phyloP scores from a whole-genome alignment of 2,797 vertebrate genomes.

The Sardinella longiceps region DNA sequence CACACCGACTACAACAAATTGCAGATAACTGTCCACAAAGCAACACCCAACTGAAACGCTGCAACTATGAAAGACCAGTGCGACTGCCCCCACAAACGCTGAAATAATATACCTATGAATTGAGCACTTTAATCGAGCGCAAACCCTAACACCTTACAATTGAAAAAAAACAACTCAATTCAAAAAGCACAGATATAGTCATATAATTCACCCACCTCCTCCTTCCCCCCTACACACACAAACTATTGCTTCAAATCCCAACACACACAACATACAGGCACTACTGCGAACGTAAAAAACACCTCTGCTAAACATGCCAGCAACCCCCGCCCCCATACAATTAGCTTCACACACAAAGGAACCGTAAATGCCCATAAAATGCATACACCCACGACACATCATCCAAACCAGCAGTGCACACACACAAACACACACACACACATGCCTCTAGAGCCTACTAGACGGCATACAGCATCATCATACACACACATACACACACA shows the following conservation, averaged over 20 bases:
- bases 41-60: background rate
- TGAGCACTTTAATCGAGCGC: background rate
- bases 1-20: background rate
- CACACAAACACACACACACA: slow-evolving; percentile 9
- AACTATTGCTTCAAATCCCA: background rate
- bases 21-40: background rate
- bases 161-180: background rate
- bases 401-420: background rate
- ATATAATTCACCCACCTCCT: background rate
- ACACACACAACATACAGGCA: background rate
- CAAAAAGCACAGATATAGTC: slow-evolving; percentile 6
- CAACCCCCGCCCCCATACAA: background rate
- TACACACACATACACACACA: background rate
- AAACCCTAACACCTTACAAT: background rate
- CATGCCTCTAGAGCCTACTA: background rate
- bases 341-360: background rate
- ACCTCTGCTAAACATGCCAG: background rate
- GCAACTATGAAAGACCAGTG: background rate
- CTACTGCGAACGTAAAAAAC: background rate
- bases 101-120: background rate
- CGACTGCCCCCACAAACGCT: background rate
- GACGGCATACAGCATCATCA: background rate
- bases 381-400: slow-evolving; percentile 18
- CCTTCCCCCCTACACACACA: too few relatives aligned
- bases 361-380: background rate